These are phyloP conservation scores for Matsumyia berberina DNA, from an alignment of 2,888 invertebrate species.

Conservation along the genomic window DNA sequence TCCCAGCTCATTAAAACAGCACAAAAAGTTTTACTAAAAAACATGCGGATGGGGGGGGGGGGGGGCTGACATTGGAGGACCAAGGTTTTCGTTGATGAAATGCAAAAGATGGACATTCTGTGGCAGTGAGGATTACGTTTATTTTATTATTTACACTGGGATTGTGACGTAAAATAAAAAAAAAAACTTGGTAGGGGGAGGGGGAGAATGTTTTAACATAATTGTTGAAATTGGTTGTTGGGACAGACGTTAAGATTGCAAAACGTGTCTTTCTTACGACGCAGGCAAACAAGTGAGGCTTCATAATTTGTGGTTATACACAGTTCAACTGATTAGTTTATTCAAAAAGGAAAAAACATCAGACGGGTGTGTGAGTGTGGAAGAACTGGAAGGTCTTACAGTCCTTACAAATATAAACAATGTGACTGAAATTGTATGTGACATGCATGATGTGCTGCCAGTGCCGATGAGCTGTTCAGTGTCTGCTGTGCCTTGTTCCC, in stretches of 20 bases:
- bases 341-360: too few species aligned
- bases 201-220: neutral
- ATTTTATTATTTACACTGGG: conserved; percentile 1
- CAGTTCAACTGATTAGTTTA: too few species aligned
- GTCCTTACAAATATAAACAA: too few species aligned
- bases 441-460: too few species aligned
- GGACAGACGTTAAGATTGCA: neutral
- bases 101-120: conserved; percentile 4
- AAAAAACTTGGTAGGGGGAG: too few species aligned
- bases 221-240: neutral
- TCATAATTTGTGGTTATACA: too few species aligned
- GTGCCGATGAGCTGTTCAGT: too few species aligned
- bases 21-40: conserved; percentile 8
- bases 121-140: conserved; percentile 15
- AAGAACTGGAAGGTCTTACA: too few species aligned
- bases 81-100: neutral
- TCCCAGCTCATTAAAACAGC: conserved; percentile 44
- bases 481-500: too few species aligned
- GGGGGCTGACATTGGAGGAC: neutral
- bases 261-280: neutral
- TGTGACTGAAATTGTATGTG: too few species aligned
- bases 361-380: too few species aligned
- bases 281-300: neutral
- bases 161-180: conserved; percentile 6
- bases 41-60: neutral